Percentiles rank a stretch among this genome's conserved stretches.
These are phyloP conservation scores for Coreoperca whiteheadi DNA, from an alignment of 2,113 vertebrate species.

Conservation along the genomic window DNA sequence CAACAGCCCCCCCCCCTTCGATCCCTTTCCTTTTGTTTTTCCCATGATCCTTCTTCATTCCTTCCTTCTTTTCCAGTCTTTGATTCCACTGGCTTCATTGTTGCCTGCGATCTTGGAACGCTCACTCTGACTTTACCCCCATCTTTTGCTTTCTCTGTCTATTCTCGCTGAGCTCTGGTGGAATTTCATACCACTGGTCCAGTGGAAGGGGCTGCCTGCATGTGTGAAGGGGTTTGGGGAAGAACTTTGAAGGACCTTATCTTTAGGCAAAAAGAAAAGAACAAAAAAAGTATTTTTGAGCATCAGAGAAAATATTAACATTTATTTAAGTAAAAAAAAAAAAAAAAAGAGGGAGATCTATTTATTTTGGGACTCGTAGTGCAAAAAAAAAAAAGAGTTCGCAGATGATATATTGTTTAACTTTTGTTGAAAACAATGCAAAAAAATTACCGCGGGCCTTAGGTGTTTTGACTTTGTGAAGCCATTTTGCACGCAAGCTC, in stretches of 20 bases:
- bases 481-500: constrained; percentile 84
- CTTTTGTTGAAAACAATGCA: constrained; percentile 89
- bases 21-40: constrained; percentile 71
- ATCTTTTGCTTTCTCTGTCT: constrained; percentile 42
- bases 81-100: constrained; percentile 78
- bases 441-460: constrained; percentile 85
- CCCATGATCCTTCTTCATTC: constrained; percentile 72
- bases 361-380: constrained; percentile 82
- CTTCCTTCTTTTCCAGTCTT: constrained; percentile 54
- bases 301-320: constrained; percentile 80
- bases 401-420: constrained; percentile 82
- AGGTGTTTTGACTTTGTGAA: constrained; percentile 83
- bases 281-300: constrained; percentile 79
- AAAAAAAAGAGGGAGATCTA: constrained; percentile 79
- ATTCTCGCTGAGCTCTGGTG: constrained; percentile 59
- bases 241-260: constrained; percentile 73
- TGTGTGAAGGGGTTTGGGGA: constrained; percentile 65
- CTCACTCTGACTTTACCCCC: constrained; percentile 36
- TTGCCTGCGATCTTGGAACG: constrained; percentile 73
- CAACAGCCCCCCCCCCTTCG: constrained; percentile 62
- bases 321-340: constrained; percentile 81
- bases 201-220: constrained; percentile 68
- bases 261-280: constrained; percentile 62
- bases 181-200: constrained; percentile 60
- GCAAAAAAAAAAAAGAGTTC: constrained; percentile 73